Percentiles rank a stretch among this genome's conserved stretches.
Evolutionary conservation across 2,888 invertebrate species (phyloP).

Genomic region (Onthophagus sagittarius): DNA sequence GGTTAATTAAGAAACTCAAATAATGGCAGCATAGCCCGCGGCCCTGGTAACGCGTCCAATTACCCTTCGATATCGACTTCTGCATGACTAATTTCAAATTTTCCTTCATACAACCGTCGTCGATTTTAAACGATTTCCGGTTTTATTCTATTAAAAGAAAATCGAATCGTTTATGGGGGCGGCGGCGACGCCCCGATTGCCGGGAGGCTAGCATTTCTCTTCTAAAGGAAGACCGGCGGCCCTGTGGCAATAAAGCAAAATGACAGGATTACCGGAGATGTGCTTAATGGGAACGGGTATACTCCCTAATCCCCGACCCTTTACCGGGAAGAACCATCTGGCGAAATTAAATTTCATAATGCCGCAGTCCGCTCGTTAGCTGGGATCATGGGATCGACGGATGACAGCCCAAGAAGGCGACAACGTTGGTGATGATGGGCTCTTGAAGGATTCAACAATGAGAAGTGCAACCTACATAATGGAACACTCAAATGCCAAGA

Average conservation of each 20-base stretch:
- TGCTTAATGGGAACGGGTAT: conserved; percentile 27
- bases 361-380: conserved; percentile 13
- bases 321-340: conserved; percentile 21
- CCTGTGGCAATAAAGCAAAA: conserved; percentile 30
- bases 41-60: neutral
- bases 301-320: conserved; percentile 23
- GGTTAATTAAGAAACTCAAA: neutral
- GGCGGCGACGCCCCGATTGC: neutral
- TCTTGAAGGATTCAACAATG: neutral
- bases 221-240: neutral
- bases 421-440: neutral
- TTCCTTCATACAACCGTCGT: neutral
- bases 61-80: neutral
- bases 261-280: conserved; percentile 35
- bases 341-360: conserved; percentile 36
- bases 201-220: neutral
- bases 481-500: neutral
- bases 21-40: neutral
- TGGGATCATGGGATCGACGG: neutral
- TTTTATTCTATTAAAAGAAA: neutral
- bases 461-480: neutral
- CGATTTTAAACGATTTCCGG: neutral
- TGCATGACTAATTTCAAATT: neutral
- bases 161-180: neutral
- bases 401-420: neutral